These are phyloP conservation scores for Pelobates cultripes DNA, from an alignment of 2,797 vertebrate species.

Conservation along the genomic window DNA sequence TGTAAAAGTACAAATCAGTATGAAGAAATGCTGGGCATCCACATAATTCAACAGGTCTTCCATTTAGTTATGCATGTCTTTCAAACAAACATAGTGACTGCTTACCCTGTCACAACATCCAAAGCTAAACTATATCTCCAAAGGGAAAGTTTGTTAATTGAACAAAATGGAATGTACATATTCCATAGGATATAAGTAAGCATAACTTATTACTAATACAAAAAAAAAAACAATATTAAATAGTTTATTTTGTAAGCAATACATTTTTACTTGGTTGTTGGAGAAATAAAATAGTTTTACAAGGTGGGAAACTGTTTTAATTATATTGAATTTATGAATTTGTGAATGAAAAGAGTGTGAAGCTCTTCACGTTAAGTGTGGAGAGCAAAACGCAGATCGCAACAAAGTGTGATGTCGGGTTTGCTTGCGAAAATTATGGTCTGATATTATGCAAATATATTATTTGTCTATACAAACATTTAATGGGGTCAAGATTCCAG, in stretches of 20 bases:
- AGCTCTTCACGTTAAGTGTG: conserved; percentile 47
- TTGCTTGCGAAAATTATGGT: conserved; percentile 41
- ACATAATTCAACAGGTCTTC: too few species aligned
- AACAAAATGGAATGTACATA: conserved; percentile 3
- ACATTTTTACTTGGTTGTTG: neutral
- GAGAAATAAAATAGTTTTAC: conserved; percentile 18
- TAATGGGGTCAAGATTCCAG: conserved; percentile 31
- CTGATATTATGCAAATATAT: conserved; percentile 43
- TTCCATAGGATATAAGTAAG: neutral
- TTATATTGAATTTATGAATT: conserved; percentile 48
- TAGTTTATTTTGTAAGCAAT: neutral
- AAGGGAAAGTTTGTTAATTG: conserved; percentile 11
- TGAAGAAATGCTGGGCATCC: too few species aligned
- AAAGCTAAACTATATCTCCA: neutral
- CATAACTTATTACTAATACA: neutral
- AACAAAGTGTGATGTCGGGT: conserved; percentile 47
- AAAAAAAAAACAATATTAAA: neutral
- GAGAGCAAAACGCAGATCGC: conserved; percentile 48
- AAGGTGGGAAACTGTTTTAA: conserved; percentile 21
- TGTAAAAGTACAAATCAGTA: too few species aligned
- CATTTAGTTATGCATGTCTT: too few species aligned
- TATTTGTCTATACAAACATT: conserved; percentile 19
- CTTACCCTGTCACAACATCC: too few species aligned
- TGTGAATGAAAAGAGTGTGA: conserved; percentile 48
- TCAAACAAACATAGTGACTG: too few species aligned